phyloP scores from a whole-genome alignment of 2,797 vertebrate genomes.

The Phoebastria nigripes region DNA sequence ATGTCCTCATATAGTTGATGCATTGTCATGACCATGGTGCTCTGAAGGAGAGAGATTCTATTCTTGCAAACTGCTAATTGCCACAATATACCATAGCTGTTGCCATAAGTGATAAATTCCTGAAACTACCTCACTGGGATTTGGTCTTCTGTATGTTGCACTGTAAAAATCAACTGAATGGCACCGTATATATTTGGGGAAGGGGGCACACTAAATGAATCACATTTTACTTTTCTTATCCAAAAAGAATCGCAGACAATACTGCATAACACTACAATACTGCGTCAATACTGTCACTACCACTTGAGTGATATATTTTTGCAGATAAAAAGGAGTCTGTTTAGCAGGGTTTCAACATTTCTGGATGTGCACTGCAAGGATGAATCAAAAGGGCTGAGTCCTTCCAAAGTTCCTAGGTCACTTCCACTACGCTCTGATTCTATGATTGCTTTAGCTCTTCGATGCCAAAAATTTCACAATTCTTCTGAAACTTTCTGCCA shows the following conservation, averaged over 20 bases:
- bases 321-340: neutral
- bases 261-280: neutral
- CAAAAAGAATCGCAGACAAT: neutral
- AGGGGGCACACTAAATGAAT: neutral
- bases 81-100: neutral
- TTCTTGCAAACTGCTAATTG: constrained; percentile 26
- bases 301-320: neutral
- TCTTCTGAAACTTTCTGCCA: neutral
- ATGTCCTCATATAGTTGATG: constrained; percentile 39
- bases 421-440: neutral
- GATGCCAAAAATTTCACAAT: neutral
- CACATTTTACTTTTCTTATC: neutral
- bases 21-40: neutral
- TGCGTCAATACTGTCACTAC: neutral
- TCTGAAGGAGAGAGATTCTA: constrained; percentile 8
- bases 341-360: neutral
- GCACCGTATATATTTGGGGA: neutral
- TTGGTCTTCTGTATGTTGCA: neutral
- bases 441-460: neutral
- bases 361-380: neutral
- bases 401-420: neutral
- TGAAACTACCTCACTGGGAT: neutral
- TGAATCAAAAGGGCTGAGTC: neutral
- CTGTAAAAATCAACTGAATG: neutral
- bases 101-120: constrained; percentile 5